Percentiles rank a stretch among this genome's conserved stretches.
These are phyloP conservation scores for Papilio elwesi DNA, from an alignment of 2,888 invertebrate species.

Conservation along the genomic window DNA sequence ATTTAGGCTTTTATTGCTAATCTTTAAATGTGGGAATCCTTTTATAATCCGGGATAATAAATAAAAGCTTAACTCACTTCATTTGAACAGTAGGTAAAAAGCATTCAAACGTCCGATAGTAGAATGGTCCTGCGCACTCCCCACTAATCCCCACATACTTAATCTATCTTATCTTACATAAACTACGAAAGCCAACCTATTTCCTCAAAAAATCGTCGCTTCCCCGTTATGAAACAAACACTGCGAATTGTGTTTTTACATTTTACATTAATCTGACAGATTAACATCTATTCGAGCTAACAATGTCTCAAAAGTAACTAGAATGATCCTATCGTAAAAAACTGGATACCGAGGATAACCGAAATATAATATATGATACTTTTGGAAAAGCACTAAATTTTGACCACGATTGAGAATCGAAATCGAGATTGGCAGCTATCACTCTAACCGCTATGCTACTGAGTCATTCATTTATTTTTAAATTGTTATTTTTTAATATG, in stretches of 20 bases:
- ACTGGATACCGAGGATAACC: neutral
- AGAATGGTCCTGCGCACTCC: neutral
- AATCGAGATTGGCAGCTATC: neutral
- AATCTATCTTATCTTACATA: slow-evolving; percentile 2
- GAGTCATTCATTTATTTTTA: neutral
- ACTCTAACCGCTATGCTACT: neutral
- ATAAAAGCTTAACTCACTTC: neutral
- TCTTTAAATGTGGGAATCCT: too few species aligned
- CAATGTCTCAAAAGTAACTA: neutral
- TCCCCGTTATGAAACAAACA: neutral
- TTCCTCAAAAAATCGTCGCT: neutral
- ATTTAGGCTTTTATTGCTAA: too few species aligned
- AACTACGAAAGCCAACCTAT: slow-evolving; percentile 2
- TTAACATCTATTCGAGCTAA: neutral
- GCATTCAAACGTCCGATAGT: neutral
- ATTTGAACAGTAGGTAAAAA: neutral
- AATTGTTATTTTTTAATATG: neutral
- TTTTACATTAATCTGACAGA: neutral
- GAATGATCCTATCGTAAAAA: neutral
- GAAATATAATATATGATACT: neutral
- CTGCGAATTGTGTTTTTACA: too few species aligned
- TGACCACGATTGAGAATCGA: neutral
- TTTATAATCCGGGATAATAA: neutral
- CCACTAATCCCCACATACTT: neutral
- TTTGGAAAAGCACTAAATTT: neutral